Evolutionary conservation across 2,888 invertebrate species (phyloP).

Genomic region (Oxytorus armatus): DNA sequence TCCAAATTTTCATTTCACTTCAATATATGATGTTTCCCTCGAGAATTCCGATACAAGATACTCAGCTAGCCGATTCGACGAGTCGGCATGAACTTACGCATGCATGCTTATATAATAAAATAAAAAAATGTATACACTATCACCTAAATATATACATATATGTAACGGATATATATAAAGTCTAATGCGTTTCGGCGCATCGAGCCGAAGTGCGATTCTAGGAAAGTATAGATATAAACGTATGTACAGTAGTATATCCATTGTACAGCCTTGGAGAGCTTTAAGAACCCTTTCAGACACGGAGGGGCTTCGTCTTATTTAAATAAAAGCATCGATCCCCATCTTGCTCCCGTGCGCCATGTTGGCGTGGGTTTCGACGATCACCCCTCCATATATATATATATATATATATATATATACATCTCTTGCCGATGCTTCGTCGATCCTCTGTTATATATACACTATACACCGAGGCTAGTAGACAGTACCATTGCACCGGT

Average conservation of each 20-base stretch:
- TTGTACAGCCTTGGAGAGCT: slow-evolving; percentile 61
- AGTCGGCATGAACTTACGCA: slow-evolving; percentile 6
- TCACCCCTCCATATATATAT: slow-evolving; percentile 33
- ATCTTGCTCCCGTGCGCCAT: slow-evolving; percentile 55
- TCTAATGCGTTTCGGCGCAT: slow-evolving; percentile 62
- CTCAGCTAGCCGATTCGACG: neutral
- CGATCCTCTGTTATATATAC: slow-evolving; percentile 41
- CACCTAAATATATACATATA: neutral
- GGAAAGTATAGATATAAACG: slow-evolving; percentile 35
- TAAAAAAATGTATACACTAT: slow-evolving; percentile 11
- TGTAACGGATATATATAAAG: slow-evolving; percentile 54
- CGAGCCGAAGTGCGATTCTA: slow-evolving; percentile 51
- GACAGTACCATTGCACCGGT: slow-evolving; percentile 39
- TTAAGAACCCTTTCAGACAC: slow-evolving; percentile 74
- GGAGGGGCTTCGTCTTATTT: slow-evolving; percentile 72
- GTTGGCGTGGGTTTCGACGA: slow-evolving; percentile 59
- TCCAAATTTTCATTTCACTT: neutral
- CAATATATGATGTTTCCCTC: neutral
- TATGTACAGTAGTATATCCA: slow-evolving; percentile 46
- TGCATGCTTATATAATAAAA: neutral
- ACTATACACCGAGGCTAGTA: slow-evolving; percentile 25
- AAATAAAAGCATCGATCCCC: slow-evolving; percentile 73
- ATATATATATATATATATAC: slow-evolving; percentile 31
- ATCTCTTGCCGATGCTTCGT: slow-evolving; percentile 38
- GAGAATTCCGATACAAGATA: slow-evolving; percentile 5